Evolutionary conservation across 2,113 vertebrate genomes (phyloP), one percentile per base, ranked within the genome.

Genomic region (Aepyceros melampus): DNA sequence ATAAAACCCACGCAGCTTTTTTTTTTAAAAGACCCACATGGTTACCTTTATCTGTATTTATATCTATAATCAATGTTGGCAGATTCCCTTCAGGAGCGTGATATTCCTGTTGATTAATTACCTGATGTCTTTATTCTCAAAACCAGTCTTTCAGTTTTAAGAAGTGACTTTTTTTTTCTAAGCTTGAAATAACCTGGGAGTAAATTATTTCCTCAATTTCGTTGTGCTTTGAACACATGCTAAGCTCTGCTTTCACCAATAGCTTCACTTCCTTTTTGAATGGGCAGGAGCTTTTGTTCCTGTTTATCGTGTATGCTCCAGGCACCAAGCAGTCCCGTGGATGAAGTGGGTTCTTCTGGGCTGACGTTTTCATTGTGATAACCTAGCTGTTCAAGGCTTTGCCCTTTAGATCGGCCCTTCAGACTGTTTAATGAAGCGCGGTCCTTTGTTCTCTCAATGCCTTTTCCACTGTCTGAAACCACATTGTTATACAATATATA

Each of bases 361-460:
- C 87, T 33, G 97, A 95, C 96, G 96, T 96, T 97, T 98, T 97
- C 95, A 53, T 98, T 98, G 98, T 97, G 98, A 98, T 99, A 99
- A 99, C 98, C 98, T 97, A 84, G 0, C 23, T 83, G 97, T 98
- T 98, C 94, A 98, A 94, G 87, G 33, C 96, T 97, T 78, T 98
- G 97, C 98, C 99, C 98, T 98, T 97, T 97, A 92, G 96, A 96
- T 76, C 86, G 98, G 95, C 96, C 93, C 98, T 98, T 99, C 98
- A 98, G 97, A 92, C 87, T 98, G 98, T 96, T 98, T 98, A 99
- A 98, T 97, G 98, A 99, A 99, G 97, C 98, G 33, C 94, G 97
- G 98, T 97, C 97, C 97, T 98, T 98, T 98, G 98, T 98, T 98
- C 97, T 97, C 89, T 47, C 85, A 81, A 67, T 2, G 49, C 89